Base-by-base conservation (phyloP, 2,113 vertebrate genomes). In the Hippocampus abdominalis region DNA sequence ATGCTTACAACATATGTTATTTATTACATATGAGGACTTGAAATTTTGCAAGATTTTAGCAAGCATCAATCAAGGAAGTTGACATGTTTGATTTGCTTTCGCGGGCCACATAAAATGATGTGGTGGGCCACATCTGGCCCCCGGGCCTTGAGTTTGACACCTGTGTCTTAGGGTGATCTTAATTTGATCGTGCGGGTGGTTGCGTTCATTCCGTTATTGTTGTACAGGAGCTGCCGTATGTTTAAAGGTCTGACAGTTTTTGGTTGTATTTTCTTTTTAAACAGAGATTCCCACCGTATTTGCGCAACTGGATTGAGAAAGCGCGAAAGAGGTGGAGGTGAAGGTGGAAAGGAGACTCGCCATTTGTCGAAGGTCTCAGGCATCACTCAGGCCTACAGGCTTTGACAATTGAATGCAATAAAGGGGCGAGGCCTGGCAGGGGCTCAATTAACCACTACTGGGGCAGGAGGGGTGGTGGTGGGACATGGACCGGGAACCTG, bases 351-450 rank as follows among this genome's bases (percentile, higher is more conserved):
- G 85, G 82, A 90, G 89, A 80, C 81, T 89, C 85, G 87, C 80
- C 85, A 89, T 91, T 92, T 92, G 92, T 90, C 91, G 87, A 86
- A 87, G 82, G 78, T 88, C 87, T 88, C 77, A 75, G 81, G 84
- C 86, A 83, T 87, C 86, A 92, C 92, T 92, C 90, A 92, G 72
- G 69, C 77, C 80, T 76, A 73, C 68, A 72, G 84, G 78, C 84
- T 86, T 88, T 90, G 90, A 93, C 90, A 92, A 92, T 90, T 88
- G 89, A 76, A 88, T 86, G 85, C 82, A 89, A 90, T 91, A 88
- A 89, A 91, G 79, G 86, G 87, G 84, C 80, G 82, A 84, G 88
- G 79, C 86, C 81, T 91, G 88, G 86, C 90, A 86, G 85, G 86
- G 81, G 85, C 85, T 91, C 87, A 88, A 90, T 89, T 90, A 92